Conservation (phyloP, 1,140 invertebrate genomes). For the Dendrolimus kikuchii region DNA sequence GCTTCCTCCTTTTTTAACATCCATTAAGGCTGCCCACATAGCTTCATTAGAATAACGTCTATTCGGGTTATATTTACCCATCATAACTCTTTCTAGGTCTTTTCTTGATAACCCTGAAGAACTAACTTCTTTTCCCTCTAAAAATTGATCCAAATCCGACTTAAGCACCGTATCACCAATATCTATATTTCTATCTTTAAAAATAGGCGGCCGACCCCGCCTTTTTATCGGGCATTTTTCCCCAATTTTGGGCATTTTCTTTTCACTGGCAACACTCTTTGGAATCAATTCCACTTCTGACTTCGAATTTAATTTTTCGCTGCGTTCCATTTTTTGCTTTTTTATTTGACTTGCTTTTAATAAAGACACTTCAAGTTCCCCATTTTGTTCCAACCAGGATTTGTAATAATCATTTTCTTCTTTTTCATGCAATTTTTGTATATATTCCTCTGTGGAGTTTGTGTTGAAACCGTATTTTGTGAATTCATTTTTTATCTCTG, state of each 20-base stretch:
- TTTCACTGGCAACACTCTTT: slow-evolving; percentile 28
- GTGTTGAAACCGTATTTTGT: slow-evolving; percentile 51
- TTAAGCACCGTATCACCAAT: slow-evolving; percentile 62
- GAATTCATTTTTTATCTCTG: slow-evolving; percentile 51
- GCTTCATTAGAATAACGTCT: slow-evolving; percentile 61
- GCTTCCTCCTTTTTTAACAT: slow-evolving; percentile 70
- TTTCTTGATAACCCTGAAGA: slow-evolving; percentile 63
- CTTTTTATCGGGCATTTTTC: slow-evolving; percentile 37
- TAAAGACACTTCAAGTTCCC: slow-evolving; percentile 63
- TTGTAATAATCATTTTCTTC: slow-evolving; percentile 63
- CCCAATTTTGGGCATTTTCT: slow-evolving; percentile 31
- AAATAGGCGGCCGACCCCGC: slow-evolving; percentile 49
- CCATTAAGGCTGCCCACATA: slow-evolving; percentile 69
- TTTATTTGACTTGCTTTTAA: slow-evolving; percentile 47
- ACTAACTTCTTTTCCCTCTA: slow-evolving; percentile 65
- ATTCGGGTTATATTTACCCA: slow-evolving; percentile 70
- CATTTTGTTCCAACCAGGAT: slow-evolving; percentile 65
- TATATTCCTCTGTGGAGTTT: slow-evolving; percentile 25
- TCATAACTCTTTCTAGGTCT: slow-evolving; percentile 65
- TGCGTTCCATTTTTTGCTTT: slow-evolving; percentile 26
- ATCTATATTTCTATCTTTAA: slow-evolving; percentile 59
- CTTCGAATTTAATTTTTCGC: slow-evolving; percentile 27
- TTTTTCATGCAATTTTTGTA: slow-evolving; percentile 27
- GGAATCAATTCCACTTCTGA: slow-evolving; percentile 59
- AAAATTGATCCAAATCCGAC: slow-evolving; percentile 63